phyloP scores from a whole-genome alignment of 2,797 vertebrate genomes.

The Typhlichthys subterraneus region DNA sequence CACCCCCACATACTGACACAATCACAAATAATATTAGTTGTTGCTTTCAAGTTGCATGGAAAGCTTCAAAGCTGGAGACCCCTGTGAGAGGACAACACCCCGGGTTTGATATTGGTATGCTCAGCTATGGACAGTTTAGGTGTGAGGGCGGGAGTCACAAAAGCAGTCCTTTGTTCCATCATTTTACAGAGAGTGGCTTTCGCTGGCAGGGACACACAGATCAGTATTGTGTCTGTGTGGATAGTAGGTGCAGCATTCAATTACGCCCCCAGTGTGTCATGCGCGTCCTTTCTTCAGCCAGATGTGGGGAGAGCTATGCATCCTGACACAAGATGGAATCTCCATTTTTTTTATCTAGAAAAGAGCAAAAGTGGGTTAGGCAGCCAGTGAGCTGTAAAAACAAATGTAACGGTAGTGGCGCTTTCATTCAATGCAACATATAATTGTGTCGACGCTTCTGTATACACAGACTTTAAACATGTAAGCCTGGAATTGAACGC shows the following conservation, averaged over 20 bases:
- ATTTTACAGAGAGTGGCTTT: slow-evolving; percentile 33
- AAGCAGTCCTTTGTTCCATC: slow-evolving; percentile 47
- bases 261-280: slow-evolving; percentile 43
- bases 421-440: too few species aligned
- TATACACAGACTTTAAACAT: slow-evolving; percentile 41
- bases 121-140: slow-evolving; percentile 44
- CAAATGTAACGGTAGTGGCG: too few species aligned
- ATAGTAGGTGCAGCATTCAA: slow-evolving; percentile 28
- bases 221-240: slow-evolving; percentile 50
- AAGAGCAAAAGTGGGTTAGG: too few species aligned
- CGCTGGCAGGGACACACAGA: slow-evolving; percentile 56
- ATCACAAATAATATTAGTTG: not conserved
- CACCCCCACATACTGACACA: not conserved
- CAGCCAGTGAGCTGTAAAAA: too few species aligned
- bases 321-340: not conserved
- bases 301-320: slow-evolving; percentile 35
- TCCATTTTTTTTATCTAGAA: not conserved
- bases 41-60: not conserved
- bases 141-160: slow-evolving; percentile 46
- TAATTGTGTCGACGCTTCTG: not conserved
- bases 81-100: too few species aligned
- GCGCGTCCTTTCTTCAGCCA: slow-evolving; percentile 36
- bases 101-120: slow-evolving; percentile 23
- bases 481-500: slow-evolving; percentile 39
- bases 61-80: slow-evolving; percentile 29